phyloP scores from a whole-genome alignment of 2,888 invertebrate species.

The Drosophila melanosoma region DNA sequence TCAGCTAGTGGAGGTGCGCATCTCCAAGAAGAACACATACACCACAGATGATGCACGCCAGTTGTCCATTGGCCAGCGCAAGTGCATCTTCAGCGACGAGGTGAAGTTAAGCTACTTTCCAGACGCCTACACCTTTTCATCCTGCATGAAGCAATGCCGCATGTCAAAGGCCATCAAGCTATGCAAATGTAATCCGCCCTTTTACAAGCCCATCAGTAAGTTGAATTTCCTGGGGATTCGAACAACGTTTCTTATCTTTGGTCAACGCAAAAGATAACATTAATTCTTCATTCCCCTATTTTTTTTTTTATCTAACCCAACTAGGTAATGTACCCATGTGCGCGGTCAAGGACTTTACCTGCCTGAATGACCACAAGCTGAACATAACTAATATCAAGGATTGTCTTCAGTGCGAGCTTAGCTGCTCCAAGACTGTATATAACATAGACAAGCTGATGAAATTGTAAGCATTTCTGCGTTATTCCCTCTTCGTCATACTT shows the following conservation, averaged over 20 bases:
- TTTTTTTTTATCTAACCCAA: neutral
- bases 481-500: neutral
- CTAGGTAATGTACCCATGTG: conserved; percentile 86
- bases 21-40: conserved; percentile 91
- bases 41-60: conserved; percentile 91
- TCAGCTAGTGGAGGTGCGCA: conserved; percentile 82
- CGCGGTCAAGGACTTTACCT: conserved; percentile 87
- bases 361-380: conserved; percentile 86
- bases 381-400: conserved; percentile 87
- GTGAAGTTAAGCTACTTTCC: conserved; percentile 86
- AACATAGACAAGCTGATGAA: conserved; percentile 90
- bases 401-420: conserved; percentile 89
- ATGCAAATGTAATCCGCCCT: conserved; percentile 90
- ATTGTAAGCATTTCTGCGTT: conserved; percentile 84
- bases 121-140: conserved; percentile 89
- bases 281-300: neutral
- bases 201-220: conserved; percentile 88
- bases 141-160: conserved; percentile 91
- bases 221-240: neutral
- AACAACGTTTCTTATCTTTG: neutral
- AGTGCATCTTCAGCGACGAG: conserved; percentile 90
- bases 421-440: conserved; percentile 91
- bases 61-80: conserved; percentile 88
- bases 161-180: conserved; percentile 88
- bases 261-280: neutral